phyloP scores from a whole-genome alignment of 2,888 invertebrate genomes.

The Patella depressa region DNA sequence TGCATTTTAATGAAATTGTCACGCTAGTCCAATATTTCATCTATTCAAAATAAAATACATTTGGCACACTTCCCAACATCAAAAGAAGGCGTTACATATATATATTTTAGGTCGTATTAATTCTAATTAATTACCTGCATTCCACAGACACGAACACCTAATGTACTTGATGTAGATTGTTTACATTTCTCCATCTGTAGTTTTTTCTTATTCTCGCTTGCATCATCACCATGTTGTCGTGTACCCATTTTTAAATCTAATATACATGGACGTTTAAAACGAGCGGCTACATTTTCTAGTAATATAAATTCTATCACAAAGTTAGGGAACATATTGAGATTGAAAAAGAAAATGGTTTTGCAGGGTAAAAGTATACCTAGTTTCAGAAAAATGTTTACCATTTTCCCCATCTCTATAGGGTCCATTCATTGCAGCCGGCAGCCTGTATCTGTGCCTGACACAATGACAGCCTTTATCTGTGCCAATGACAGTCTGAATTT shows the following conservation, averaged over 20 bases:
- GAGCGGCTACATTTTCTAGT: slow-evolving; percentile 76
- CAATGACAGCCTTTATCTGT: no score
- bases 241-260: slow-evolving; percentile 76
- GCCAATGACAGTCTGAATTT: no score
- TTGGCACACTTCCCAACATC: no score
- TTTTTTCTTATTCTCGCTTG: slow-evolving; percentile 72
- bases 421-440: no score
- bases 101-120: no score
- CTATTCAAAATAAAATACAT: no score
- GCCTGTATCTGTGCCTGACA: no score
- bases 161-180: slow-evolving; percentile 73
- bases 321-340: slow-evolving; percentile 28
- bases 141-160: slow-evolving; percentile 75
- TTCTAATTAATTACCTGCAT: slow-evolving; percentile 62
- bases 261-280: slow-evolving; percentile 75
- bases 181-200: slow-evolving; percentile 74
- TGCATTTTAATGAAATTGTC: no score
- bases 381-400: no score
- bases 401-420: no score
- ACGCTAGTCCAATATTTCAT: no score
- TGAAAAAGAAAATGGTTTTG: not conserved
- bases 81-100: no score
- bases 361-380: not conserved
- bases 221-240: slow-evolving; percentile 75
- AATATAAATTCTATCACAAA: slow-evolving; percentile 70